Conservation (phyloP, 2,888 invertebrate species). For the Cheilosia soror region DNA sequence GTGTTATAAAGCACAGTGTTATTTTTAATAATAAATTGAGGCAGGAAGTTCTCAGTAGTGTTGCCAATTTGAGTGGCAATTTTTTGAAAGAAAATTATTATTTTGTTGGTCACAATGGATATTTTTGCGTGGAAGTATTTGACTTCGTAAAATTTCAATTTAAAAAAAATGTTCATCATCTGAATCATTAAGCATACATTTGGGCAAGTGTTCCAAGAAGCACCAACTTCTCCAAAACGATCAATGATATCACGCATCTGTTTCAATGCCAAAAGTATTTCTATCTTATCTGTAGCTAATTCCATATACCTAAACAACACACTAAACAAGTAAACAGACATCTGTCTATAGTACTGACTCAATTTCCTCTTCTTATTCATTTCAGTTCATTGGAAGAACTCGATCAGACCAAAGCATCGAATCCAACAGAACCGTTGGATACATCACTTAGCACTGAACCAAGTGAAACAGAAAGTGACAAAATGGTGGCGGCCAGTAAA, state of each 20-base stretch:
- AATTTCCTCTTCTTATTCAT: slow-evolving; percentile 27
- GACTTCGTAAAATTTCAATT: too few species aligned
- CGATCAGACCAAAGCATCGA: slow-evolving; percentile 36
- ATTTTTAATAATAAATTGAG: not conserved
- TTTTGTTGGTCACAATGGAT: too few species aligned
- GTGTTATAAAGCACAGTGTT: not conserved
- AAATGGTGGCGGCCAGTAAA: slow-evolving; percentile 69
- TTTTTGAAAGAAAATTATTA: too few species aligned
- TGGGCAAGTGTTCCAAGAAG: not conserved
- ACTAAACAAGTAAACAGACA: not conserved
- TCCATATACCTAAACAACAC: not conserved
- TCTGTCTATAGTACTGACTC: slow-evolving; percentile 4
- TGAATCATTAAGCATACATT: not conserved
- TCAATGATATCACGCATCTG: slow-evolving; percentile 41
- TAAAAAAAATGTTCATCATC: not conserved
- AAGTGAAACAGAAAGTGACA: slow-evolving; percentile 27
- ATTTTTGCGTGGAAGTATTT: too few species aligned
- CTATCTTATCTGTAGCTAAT: slow-evolving; percentile 7
- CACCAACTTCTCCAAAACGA: slow-evolving; percentile 23
- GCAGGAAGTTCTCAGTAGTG: too few species aligned
- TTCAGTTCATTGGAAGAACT: slow-evolving; percentile 59
- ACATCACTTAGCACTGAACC: slow-evolving; percentile 12
- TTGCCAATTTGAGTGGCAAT: too few species aligned
- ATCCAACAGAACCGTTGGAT: slow-evolving; percentile 39
- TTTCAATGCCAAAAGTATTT: slow-evolving; percentile 20